Evolutionary conservation across 2,113 vertebrate species (phyloP), one percentile per base, ranked within the genome.

Genomic region (Fregetta grallaria): DNA sequence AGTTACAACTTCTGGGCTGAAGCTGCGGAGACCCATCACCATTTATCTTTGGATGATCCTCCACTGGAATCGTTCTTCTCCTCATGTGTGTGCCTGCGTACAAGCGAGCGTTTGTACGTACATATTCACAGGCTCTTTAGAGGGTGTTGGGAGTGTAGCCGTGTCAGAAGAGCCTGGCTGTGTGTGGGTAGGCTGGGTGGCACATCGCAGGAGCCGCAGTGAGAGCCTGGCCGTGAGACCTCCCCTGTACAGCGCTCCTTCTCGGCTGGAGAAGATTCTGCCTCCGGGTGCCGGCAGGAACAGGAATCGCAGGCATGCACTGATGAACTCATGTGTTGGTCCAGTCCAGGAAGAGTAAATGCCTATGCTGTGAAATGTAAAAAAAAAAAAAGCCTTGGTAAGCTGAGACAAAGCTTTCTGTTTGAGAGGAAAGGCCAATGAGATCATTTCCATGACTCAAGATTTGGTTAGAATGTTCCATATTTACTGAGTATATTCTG

Each of bases 381-480:
- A 86, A 38, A 45, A 76, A 86, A 38, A 38, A 76, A 65, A 73
- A 68, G 62, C 66, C 82, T 58, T 76, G 58, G 74, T 66, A 34
- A 92, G 55, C 32, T 52, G 75, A 83, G 90, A 93, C 88, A 90
- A 86, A 83, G 75, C 68, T 66, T 88, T 83, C 38, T 84, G 75
- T 92, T 83, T n/a, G 50, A 80, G 62, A 77, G 50, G 20, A 71
- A 94, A 96, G 90, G 82, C 63, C 79, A 55, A 7, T 93, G 95
- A 96, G 82, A 27, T 86, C 15, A 96, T 94, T 38, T 22, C 79
- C 84, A 13, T 90, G 92, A 96, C 90, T 93, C 72, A 82, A 34
- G 92, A 77, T 97, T 90, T 59, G 82, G 90, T 94, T 92, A 59
- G 85, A 96, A 88, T 5, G 67, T 86, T 94, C 86, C 29, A 4